These are phyloP conservation scores for Sardina pilchardus DNA, from an alignment of 2,113 vertebrate genomes.

Conservation along the genomic window DNA sequence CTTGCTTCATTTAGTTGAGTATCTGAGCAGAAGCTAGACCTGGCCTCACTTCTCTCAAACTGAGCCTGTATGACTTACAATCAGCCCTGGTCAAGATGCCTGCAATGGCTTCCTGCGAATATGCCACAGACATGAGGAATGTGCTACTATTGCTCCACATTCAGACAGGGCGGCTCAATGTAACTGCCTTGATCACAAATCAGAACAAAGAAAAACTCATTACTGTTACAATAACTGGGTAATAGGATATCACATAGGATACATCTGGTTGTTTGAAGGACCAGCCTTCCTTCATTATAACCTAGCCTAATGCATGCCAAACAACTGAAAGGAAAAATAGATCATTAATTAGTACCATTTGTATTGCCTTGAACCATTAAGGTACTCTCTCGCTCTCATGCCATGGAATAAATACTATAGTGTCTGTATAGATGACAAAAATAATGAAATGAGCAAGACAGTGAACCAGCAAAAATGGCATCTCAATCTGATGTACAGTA, in stretches of 20 bases:
- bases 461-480: background rate
- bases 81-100: background rate
- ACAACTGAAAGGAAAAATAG: background rate
- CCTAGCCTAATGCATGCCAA: background rate
- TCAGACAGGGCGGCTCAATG: background rate
- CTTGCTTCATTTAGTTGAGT: background rate
- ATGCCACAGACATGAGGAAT: background rate
- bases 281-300: background rate
- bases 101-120: background rate
- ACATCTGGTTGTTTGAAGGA: background rate
- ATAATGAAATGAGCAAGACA: background rate
- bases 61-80: background rate
- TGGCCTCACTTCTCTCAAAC: background rate
- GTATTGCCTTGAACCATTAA: background rate
- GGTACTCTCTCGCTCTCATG: background rate
- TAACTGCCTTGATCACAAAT: background rate
- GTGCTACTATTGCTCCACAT: conserved; percentile 2
- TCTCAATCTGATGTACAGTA: background rate
- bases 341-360: background rate
- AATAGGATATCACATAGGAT: background rate
- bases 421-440: background rate
- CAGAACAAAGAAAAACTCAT: background rate
- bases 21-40: background rate
- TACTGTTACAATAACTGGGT: background rate
- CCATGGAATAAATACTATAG: background rate